Evolutionary conservation across 2,113 vertebrate genomes (phyloP).

Genomic region (Turdus rufiventris): DNA sequence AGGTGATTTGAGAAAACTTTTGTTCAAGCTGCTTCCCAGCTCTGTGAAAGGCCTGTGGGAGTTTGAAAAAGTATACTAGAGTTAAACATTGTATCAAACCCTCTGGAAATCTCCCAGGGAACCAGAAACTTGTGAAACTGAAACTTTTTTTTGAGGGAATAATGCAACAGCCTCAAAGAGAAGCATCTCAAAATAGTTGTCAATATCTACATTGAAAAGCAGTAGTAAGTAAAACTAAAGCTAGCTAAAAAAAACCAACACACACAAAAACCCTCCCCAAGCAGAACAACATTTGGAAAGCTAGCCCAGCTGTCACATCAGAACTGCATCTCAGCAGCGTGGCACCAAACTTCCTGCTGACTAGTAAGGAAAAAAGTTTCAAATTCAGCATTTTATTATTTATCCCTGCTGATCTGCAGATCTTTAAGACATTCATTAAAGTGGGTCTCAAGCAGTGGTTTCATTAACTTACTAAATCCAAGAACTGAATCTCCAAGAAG

Average conservation of each 20-base stretch:
- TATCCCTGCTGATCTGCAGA: not conserved
- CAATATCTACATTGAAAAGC: not conserved
- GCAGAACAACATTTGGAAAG: not conserved
- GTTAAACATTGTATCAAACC: not conserved
- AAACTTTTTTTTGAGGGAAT: not conserved
- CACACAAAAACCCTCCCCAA: not conserved
- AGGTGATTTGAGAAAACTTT: not conserved
- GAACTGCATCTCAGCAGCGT: not conserved
- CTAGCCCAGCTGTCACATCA: not conserved
- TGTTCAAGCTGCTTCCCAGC: not conserved
- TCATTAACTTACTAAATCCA: constrained; percentile 29
- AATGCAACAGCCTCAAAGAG: not conserved
- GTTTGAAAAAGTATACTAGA: not conserved
- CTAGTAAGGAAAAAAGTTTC: not conserved
- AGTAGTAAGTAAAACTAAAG: not conserved
- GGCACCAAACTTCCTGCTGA: constrained; percentile 17
- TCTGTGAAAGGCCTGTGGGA: not conserved
- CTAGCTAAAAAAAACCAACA: not conserved
- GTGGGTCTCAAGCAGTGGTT: not conserved
- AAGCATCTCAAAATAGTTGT: not conserved
- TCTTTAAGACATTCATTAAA: constrained; percentile 3
- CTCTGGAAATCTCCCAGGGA: not conserved
- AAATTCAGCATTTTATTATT: constrained; percentile 11
- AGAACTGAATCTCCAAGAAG: constrained; percentile 9
- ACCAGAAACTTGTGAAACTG: not conserved